Conservation (phyloP, 2,888 invertebrate species). For the Drosophila phalerata region DNA sequence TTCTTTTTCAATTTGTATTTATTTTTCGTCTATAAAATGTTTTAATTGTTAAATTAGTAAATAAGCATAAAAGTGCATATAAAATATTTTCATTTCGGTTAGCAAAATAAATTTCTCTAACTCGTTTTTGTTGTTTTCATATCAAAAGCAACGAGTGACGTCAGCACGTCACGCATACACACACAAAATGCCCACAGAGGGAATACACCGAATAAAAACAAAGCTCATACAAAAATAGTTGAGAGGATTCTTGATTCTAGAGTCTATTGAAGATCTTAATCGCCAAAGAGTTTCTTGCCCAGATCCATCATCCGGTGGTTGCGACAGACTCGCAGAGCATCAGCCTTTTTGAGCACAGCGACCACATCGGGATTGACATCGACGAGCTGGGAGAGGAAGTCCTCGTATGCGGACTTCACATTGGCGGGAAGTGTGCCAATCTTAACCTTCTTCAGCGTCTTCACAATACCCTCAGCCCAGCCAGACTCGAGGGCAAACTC, state of each 20-base stretch:
- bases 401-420: constrained; percentile 95
- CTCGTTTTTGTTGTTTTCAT: constrained; percentile 29
- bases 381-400: constrained; percentile 93
- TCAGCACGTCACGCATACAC: constrained; percentile 46
- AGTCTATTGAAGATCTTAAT: constrained; percentile 86
- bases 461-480: constrained; percentile 96
- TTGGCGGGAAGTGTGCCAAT: constrained; percentile 93
- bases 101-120: constrained; percentile 28
- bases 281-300: constrained; percentile 94
- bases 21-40: constrained; percentile 48
- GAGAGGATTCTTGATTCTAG: constrained; percentile 34
- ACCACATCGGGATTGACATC: constrained; percentile 92
- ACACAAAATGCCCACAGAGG: constrained; percentile 53
- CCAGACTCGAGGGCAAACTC: constrained; percentile 96
- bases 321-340: constrained; percentile 93
- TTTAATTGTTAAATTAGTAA: constrained; percentile 57
- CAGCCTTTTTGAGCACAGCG: constrained; percentile 92
- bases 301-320: constrained; percentile 95
- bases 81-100: constrained; percentile 41
- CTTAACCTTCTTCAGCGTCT: constrained; percentile 93
- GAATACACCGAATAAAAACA: constrained; percentile 35
- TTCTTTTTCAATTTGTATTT: constrained; percentile 22
- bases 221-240: constrained; percentile 55
- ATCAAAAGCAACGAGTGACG: constrained; percentile 49
- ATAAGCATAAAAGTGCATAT: constrained; percentile 63